Base-by-base conservation (phyloP, 2,113 vertebrate species). In the Globicephala melas region DNA sequence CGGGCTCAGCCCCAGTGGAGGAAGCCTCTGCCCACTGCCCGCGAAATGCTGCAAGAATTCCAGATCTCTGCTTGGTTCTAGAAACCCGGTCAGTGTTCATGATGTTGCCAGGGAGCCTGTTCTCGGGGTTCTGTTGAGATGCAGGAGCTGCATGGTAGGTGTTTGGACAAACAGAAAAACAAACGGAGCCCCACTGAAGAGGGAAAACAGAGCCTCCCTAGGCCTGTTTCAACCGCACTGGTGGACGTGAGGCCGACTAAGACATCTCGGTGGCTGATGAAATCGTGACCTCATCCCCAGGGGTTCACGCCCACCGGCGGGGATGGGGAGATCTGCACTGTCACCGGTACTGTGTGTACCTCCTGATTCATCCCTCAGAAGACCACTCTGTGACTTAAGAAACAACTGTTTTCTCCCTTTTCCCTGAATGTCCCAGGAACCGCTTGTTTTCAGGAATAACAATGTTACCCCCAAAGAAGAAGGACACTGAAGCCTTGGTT, bases 271-370 rank as follows among this genome's bases (percentile, higher is more conserved):
- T 41, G 60, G 60, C 38, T 23, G 8, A 9, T 8, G 38, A 60
- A 70, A 21, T 6, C 1, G 0, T 2, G 21, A 10, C 28, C 23
- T 36, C 18, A 15, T 10, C 71, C 33, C 21, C 0, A 20, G 38
- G 25, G 44, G 18, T 7, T 26, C 25, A 1, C 0, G 1, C 12
- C 41, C 18, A 6, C 36, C 0, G 6, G 31, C 38, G 4, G 0
- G 10, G 21, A 3, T 3, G 8, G 10, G 33, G 63, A 23, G 31
- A 20, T 25, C 4, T 0, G 17, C 20, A 20, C 33, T 1, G 5
- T 70, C n/a, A 5, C 31, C 38, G 3, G 0, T 25, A 0, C 23
- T 10, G 17, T 13, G 2, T 6, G 50, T 31, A 14, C 4, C 2
- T 70, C 55, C 2, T 12, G 28, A 5, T 26, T 10, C 4, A 13